These are phyloP conservation scores for Holotrichia oblita DNA, from an alignment of 1,140 invertebrate species.

Conservation along the genomic window DNA sequence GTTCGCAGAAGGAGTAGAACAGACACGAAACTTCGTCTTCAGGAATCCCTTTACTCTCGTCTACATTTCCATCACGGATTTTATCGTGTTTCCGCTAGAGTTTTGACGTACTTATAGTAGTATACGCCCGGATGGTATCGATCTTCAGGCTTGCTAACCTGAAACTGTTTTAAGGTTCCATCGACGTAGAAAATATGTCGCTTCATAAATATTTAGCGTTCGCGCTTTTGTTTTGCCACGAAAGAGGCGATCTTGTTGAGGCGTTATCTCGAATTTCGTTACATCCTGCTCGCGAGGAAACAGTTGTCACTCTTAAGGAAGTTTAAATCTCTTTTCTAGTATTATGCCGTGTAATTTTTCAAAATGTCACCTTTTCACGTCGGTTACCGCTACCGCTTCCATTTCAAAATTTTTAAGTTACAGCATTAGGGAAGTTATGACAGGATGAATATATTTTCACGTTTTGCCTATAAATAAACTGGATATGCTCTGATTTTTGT, in stretches of 20 bases:
- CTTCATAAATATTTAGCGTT: conserved; percentile 6
- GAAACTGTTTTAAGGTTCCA: neutral
- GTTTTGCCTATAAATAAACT: too few species aligned
- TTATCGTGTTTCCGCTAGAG: conserved; percentile 8
- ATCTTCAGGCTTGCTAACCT: neutral
- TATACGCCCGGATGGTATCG: conserved; percentile 11
- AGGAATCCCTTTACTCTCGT: neutral
- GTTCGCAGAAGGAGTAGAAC: neutral
- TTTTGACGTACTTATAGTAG: conserved; percentile 17
- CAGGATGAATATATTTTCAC: too few species aligned
- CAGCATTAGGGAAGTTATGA: neutral
- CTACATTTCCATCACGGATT: conserved; percentile 5
- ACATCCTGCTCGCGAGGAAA: neutral
- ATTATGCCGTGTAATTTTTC: neutral
- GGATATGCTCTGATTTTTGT: too few species aligned
- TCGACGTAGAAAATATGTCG: neutral
- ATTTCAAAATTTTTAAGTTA: neutral
- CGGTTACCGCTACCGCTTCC: neutral
- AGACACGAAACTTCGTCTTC: conserved; percentile 1
- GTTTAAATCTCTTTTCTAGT: conserved; percentile 6
- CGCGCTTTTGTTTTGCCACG: conserved; percentile 5
- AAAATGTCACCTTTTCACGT: neutral
- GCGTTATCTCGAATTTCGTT: neutral
- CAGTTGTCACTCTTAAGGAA: conserved; percentile 11
- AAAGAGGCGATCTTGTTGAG: neutral